phyloP scores from a whole-genome alignment of 1,140 invertebrate genomes.

The Babylonia areolata region DNA sequence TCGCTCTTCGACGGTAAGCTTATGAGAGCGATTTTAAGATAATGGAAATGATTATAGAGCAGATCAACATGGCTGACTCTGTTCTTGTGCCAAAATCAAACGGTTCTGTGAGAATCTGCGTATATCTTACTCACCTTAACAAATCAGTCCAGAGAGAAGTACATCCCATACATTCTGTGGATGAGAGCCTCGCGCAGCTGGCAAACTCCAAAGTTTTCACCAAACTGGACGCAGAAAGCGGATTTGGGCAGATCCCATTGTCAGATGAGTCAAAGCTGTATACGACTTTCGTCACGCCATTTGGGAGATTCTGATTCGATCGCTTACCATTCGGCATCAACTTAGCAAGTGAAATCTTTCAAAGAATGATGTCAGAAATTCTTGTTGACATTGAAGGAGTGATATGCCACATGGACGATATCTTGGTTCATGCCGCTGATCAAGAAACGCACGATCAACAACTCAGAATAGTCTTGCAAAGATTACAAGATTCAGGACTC shows the following conservation, averaged over 20 bases:
- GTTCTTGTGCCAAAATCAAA: no score
- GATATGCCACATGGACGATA: conserved; percentile 56
- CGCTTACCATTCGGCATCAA: conserved; percentile 75
- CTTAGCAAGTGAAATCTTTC: conserved; percentile 48
- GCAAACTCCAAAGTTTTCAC: conserved; percentile 67
- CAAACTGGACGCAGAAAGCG: conserved; percentile 36
- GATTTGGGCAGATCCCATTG: conserved; percentile 47
- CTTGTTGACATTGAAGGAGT: conserved; percentile 35
- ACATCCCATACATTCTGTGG: neutral
- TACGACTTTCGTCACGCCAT: conserved; percentile 65
- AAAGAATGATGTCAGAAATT: conserved; percentile 41
- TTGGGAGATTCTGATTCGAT: conserved; percentile 71
- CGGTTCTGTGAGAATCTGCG: no score
- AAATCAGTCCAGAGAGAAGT: conserved; percentile 5
- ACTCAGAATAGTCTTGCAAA: conserved; percentile 52
- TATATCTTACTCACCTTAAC: no score
- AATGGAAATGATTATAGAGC: no score
- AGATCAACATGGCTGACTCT: no score
- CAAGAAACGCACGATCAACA: conserved; percentile 50
- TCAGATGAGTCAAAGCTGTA: conserved; percentile 29
- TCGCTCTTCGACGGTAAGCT: no score
- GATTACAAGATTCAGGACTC: conserved; percentile 53
- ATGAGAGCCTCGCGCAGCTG: conserved; percentile 11
- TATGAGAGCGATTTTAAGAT: no score
- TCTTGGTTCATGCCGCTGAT: conserved; percentile 51